Percentiles rank a stretch among this genome's conserved stretches.
These are phyloP conservation scores for Astyanax mexicanus DNA, from an alignment of 2,797 vertebrate genomes.

Conservation along the genomic window DNA sequence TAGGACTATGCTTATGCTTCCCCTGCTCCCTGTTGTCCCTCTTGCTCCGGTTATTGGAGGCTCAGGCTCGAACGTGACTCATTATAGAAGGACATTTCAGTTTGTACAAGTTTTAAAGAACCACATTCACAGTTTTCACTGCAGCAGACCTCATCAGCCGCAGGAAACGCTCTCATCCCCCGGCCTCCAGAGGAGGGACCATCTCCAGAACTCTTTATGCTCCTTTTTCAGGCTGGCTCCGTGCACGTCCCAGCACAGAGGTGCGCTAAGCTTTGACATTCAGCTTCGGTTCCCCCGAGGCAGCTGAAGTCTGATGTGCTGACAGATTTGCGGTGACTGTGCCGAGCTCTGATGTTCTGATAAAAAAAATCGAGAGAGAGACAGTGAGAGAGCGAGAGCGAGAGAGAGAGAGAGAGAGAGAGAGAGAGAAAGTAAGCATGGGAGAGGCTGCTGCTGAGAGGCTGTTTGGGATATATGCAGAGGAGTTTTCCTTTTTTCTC, in stretches of 20 bases:
- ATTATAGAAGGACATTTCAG: background rate
- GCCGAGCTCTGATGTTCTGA: conserved; percentile 42
- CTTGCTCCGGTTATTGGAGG: background rate
- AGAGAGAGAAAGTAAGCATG: background rate
- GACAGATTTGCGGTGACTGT: conserved; percentile 32
- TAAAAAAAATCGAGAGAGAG: conserved; percentile 20
- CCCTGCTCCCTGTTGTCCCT: background rate
- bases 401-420: background rate
- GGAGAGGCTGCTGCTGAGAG: conserved; percentile 13
- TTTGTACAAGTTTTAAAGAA: background rate
- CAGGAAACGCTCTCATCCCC: conserved; percentile 59
- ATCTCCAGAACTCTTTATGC: conserved; percentile 50
- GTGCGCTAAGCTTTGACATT: conserved; percentile 36
- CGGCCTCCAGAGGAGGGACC: conserved; percentile 54
- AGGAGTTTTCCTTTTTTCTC: background rate
- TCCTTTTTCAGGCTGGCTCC: conserved; percentile 52
- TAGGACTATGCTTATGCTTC: conserved; percentile 36
- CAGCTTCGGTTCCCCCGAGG: conserved; percentile 24
- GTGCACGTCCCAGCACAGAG: conserved; percentile 21
- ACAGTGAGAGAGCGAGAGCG: background rate
- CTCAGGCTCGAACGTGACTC: background rate
- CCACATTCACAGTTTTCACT: conserved; percentile 39
- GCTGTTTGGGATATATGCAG: background rate
- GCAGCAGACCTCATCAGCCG: conserved; percentile 48
- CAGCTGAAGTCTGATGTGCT: conserved; percentile 31